Evolutionary conservation across 1,140 invertebrate species (phyloP), one percentile per base, ranked within the genome.

Genomic region (Cardiocondyla obscurior): DNA sequence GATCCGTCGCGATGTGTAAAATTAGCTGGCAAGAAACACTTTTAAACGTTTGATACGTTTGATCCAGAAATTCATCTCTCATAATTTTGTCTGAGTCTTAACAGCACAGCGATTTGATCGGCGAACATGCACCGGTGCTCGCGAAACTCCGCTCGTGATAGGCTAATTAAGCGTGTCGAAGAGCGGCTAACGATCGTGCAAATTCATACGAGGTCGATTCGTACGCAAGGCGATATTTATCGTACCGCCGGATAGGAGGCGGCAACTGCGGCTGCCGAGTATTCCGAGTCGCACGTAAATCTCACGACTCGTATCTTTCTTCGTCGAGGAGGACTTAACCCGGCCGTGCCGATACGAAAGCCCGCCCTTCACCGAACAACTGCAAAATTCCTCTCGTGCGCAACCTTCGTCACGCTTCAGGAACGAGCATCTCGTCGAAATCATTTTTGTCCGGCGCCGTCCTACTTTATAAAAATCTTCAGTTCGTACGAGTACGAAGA

Each of bases 161-260:
- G 53, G 14, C 77, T 89, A 88, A 89, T 90, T 88, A 86, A 85
- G 55, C 86, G 76, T 82, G 86, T 82, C 82, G 83, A 87, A 81
- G 83, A 65, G 77, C 57, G 60, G 73, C 73, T 82, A 88, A 89
- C 85, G 88, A 85, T 85, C 77, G 82, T 77, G 84, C 79, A 84
- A 87, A 89, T 85, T 90, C 73, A 82, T 85, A 85, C 60, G 51
- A 85, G 76, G 51, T 51, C 62, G 84, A 86, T 86, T 42, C 49
- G 16, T 67, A 44, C 30, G 76, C 81, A 39, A 53, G 39, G 60
- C 44, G 84, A 83, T 87, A 85, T 90, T 91, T 89, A 90, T 91
- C 77, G 85, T 81, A 33, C 64, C 42, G 64, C 60, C 58, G 25
- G 22, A 57, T 25, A 36, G 33, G n/a, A 55, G n/a, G 49, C 58